Evolutionary conservation across 2,113 vertebrate species (phyloP), one percentile per base, ranked within the genome.

Genomic region (Sander lucioperca): DNA sequence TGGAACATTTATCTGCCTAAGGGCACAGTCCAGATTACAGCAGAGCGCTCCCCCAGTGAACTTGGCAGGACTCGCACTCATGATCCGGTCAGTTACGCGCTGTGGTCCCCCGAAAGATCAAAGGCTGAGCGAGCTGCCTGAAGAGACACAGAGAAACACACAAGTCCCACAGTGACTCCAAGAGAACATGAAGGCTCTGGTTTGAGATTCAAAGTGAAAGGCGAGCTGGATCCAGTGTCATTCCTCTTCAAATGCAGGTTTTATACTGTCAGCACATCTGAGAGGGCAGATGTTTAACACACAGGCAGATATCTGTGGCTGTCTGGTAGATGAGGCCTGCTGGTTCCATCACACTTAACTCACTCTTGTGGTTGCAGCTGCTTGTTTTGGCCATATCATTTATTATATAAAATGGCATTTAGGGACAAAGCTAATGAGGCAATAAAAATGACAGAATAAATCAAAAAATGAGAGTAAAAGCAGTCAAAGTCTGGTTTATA

Each of bases 141-240:
- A 86, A 78, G 80, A 86, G 79, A 87, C 72, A 80, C 59, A 67
- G 63, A 58, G 68, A 79, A 77, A 58, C 75, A 82, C 78, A 74
- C 0, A 0, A 74, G 59, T 75, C 83, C 73, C 77, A 57, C 39
- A 8, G 80, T 69, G 74, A 78, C 80, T 86, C 66, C 54, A 39
- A 43, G 39, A 84, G 78, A 78, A 86, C 66, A 72, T 74, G 83
- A 84, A 84, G 59, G 65, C 83, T 84, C 75, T 75, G 64, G 79
- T 74, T 57, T 16, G 50, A 82, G 68, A 90, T 86, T 82, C 74
- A 73, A 83, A 85, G 86, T 79, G 87, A 88, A 86, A 71, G 65
- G 68, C 33, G 13, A 54, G 69, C 50, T 54, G 73, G 83, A 81
- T 75, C 61, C 53, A 33, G 50, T 61, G 72, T 85, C 79, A 62